Evolutionary conservation across 2,888 invertebrate species (phyloP).

Genomic region (Tenthredo notha): DNA sequence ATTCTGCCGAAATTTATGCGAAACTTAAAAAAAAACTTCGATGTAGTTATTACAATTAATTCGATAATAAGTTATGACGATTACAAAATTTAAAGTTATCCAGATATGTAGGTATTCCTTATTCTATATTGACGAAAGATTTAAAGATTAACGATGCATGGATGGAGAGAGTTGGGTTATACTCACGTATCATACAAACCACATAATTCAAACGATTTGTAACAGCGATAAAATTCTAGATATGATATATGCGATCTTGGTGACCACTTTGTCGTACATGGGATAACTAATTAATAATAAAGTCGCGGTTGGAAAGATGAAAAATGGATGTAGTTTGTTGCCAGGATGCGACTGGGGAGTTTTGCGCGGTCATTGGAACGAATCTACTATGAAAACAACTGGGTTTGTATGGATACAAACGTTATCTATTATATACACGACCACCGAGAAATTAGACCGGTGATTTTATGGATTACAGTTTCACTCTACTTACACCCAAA

Average conservation of each 20-base stretch:
- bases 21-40: background rate
- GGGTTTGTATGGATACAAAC: slow-evolving; percentile 21
- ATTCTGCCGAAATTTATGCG: background rate
- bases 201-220: background rate
- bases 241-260: background rate
- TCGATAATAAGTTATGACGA: background rate
- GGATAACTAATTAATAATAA: slow-evolving; percentile 9
- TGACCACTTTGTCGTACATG: background rate
- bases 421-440: slow-evolving; percentile 1
- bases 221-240: background rate
- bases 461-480: slow-evolving; percentile 37
- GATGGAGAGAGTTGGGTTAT: slow-evolving; percentile 4
- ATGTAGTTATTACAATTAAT: background rate
- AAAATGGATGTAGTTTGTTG: slow-evolving; percentile 38
- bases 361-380: slow-evolving; percentile 42
- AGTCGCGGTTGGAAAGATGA: slow-evolving; percentile 31
- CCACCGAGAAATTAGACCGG: slow-evolving; percentile 47
- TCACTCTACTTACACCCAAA: slow-evolving; percentile 43
- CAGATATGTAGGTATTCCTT: background rate
- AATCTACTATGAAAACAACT: slow-evolving; percentile 14
- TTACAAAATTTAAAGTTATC: background rate
- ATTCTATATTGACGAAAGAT: background rate
- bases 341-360: slow-evolving; percentile 43
- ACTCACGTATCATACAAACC: background rate
- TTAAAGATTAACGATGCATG: background rate